Percentiles rank a stretch among this genome's conserved stretches.
These are phyloP conservation scores for Leptobrachium ailaonicum DNA, from an alignment of 2,113 vertebrate genomes.

Conservation along the genomic window DNA sequence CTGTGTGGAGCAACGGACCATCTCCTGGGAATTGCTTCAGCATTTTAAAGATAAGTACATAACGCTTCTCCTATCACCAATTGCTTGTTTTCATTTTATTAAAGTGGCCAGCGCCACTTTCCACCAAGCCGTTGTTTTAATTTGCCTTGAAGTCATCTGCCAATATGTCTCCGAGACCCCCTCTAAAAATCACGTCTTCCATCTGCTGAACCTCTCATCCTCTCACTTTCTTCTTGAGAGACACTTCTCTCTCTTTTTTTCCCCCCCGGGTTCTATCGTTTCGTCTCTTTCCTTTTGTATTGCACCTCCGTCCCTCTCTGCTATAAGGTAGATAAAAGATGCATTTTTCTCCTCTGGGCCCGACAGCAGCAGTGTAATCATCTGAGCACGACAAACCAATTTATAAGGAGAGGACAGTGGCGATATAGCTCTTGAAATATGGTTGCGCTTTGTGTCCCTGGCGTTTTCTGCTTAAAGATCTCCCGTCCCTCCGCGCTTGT, in stretches of 20 bases:
- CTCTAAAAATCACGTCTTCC: no score
- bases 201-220: neutral
- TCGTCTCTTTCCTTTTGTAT: constrained; percentile 13
- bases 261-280: constrained; percentile 37
- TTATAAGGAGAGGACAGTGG: constrained; percentile 46
- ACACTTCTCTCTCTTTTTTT: constrained; percentile 10
- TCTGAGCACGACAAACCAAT: constrained; percentile 49
- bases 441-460: constrained; percentile 40
- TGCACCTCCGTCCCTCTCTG: constrained; percentile 31
- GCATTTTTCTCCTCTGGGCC: constrained; percentile 48
- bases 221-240: neutral
- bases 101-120: no score
- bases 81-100: no score
- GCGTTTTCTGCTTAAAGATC: constrained; percentile 44
- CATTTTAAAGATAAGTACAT: no score
- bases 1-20: no score
- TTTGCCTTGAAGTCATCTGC: neutral
- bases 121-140: neutral
- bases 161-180: no score
- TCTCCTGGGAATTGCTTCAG: no score
- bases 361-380: constrained; percentile 46
- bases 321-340: constrained; percentile 47
- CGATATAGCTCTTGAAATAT: constrained; percentile 49
- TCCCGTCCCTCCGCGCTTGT: constrained; percentile 23
- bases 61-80: no score